A percentile compares a stretch with the other conserved stretches of the same genome.
Evolutionary conservation across 2,113 vertebrate species (phyloP).

Genomic region (Theristicus caerulescens): DNA sequence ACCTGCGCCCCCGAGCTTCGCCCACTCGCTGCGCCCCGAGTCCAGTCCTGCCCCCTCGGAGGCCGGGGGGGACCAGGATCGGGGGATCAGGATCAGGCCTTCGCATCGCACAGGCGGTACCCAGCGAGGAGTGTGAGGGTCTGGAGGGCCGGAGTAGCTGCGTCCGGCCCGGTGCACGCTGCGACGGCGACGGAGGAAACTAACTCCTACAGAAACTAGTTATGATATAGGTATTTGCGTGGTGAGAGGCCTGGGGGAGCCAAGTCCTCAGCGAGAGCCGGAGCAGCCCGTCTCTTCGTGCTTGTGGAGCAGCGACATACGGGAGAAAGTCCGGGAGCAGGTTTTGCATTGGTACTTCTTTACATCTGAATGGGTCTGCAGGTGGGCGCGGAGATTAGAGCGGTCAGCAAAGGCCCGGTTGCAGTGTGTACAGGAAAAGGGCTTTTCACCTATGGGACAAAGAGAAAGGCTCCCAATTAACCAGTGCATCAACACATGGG

Average conservation of each 20-base stretch:
- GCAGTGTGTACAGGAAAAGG: constrained; percentile 95
- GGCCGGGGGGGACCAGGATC: not conserved
- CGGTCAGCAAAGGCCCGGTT: constrained; percentile 95
- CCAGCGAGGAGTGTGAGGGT: not conserved
- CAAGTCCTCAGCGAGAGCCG: constrained; percentile 72
- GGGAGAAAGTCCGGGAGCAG: constrained; percentile 95
- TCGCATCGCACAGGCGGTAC: not conserved
- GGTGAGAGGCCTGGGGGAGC: not conserved
- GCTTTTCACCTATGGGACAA: constrained; percentile 86
- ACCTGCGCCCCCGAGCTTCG: not conserved
- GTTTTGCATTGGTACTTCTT: constrained; percentile 96
- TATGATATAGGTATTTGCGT: not conserved
- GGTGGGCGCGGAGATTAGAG: constrained; percentile 95
- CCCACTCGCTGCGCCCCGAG: not conserved
- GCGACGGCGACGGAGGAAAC: not conserved
- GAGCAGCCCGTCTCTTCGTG: constrained; percentile 88
- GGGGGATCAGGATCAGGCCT: not conserved
- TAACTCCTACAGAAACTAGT: constrained; percentile 61
- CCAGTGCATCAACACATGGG: not conserved
- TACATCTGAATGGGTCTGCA: constrained; percentile 97
- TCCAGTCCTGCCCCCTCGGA: not conserved
- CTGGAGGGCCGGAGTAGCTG: not conserved
- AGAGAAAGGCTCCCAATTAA: constrained; percentile 61
- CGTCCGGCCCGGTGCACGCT: not conserved
- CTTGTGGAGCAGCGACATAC: constrained; percentile 97